These are phyloP conservation scores for Propithecus deckenii DNA, from an alignment of 2,797 vertebrate genomes.

Conservation along the genomic window DNA sequence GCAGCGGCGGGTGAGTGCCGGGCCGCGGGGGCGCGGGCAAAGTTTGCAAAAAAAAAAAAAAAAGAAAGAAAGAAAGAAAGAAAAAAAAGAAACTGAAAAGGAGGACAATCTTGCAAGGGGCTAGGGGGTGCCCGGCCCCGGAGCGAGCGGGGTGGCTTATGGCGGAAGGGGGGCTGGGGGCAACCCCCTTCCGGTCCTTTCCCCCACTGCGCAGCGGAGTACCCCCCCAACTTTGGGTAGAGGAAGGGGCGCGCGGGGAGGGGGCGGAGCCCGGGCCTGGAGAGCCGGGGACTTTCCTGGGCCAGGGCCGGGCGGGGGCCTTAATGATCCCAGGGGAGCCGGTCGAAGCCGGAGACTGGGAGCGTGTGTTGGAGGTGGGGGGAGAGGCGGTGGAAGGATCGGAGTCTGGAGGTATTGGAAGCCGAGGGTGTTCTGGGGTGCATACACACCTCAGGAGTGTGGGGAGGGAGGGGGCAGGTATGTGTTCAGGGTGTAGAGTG, in stretches of 20 bases:
- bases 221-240: slow-evolving; percentile 63
- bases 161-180: slow-evolving; percentile 42
- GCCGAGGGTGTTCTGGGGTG: slow-evolving; percentile 22
- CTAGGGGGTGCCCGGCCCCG: slow-evolving; percentile 25
- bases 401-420: slow-evolving; percentile 25
- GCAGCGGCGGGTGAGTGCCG: slow-evolving; percentile 56
- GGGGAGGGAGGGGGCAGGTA: slow-evolving; percentile 43
- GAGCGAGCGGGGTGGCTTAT: slow-evolving; percentile 28
- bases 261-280: slow-evolving; percentile 76
- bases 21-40: slow-evolving; percentile 69
- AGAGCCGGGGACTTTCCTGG: slow-evolving; percentile 81
- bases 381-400: neutral
- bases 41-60: slow-evolving; percentile 72
- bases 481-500: neutral
- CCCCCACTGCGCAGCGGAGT: neutral
- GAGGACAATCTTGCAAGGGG: slow-evolving; percentile 44
- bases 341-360: slow-evolving; percentile 13
- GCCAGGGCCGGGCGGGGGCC: slow-evolving; percentile 51
- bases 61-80: neutral
- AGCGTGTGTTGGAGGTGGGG: slow-evolving; percentile 17
- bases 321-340: slow-evolving; percentile 50
- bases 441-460: neutral
- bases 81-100: slow-evolving; percentile 9
- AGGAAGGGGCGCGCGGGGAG: slow-evolving; percentile 60
- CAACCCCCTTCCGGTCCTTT: slow-evolving; percentile 59